These are phyloP conservation scores for Apodemus agrarius DNA, from an alignment of 2,797 vertebrate genomes.

Conservation along the genomic window DNA sequence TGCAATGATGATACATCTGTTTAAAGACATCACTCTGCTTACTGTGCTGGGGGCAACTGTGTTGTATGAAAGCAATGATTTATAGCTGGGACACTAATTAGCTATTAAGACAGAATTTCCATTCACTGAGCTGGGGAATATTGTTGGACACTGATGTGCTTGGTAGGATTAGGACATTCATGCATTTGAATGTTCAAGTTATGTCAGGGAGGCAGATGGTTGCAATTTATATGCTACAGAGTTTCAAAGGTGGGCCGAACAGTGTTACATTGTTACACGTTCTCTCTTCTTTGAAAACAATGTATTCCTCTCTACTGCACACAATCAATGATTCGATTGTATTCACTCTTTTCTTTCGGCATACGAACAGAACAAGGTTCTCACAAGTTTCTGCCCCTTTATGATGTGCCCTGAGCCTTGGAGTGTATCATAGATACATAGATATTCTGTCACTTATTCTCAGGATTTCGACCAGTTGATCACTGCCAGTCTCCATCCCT, in stretches of 20 bases:
- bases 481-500: neutral
- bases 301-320: neutral
- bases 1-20: neutral
- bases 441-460: neutral
- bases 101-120: neutral
- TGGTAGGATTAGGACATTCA: neutral
- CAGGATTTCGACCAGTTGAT: neutral
- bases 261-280: neutral
- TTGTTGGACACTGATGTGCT: neutral
- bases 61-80: conserved; percentile 12
- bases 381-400: neutral
- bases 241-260: conserved; percentile 1
- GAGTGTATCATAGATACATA: neutral
- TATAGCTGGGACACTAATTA: neutral
- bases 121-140: neutral
- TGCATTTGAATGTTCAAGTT: conserved; percentile 4
- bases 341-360: neutral
- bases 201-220: neutral
- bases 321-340: neutral
- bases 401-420: neutral
- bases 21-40: neutral
- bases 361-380: neutral
- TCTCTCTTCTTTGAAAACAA: neutral
- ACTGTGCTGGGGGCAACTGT: neutral
- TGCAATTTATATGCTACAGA: neutral